phyloP scores from a whole-genome alignment of 2,888 invertebrate species.

The Mylabris sibirica region DNA sequence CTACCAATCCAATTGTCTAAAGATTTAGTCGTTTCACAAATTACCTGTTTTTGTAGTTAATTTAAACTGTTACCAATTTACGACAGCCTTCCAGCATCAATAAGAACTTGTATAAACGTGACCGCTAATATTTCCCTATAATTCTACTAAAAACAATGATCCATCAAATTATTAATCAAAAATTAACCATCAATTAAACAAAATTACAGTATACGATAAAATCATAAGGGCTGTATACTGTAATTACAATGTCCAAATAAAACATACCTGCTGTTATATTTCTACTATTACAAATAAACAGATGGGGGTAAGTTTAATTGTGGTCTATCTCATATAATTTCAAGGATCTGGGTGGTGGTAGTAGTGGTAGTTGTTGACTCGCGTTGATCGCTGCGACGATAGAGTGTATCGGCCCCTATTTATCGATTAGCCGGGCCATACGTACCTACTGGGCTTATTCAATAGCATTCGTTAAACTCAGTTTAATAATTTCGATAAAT shows the following conservation, averaged over 20 bases:
- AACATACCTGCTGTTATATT: constrained; percentile 6
- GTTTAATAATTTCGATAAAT: constrained; percentile 58
- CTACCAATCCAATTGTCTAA: constrained; percentile 55
- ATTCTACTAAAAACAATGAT: neutral
- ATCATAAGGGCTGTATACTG: constrained; percentile 17
- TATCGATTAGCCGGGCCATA: constrained; percentile 57
- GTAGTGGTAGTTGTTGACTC: constrained; percentile 11
- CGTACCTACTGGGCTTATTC: constrained; percentile 56
- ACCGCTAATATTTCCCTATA: constrained; percentile 29
- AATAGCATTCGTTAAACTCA: constrained; percentile 61
- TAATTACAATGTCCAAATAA: constrained; percentile 12
- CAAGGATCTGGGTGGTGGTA: constrained; percentile 24
- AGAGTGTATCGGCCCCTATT: constrained; percentile 45
- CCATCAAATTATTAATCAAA: constrained; percentile 11
- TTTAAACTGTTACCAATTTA: constrained; percentile 52
- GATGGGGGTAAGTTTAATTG: constrained; percentile 16
- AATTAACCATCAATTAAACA: constrained; percentile 16
- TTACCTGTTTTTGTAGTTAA: constrained; percentile 56
- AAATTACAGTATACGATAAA: constrained; percentile 15
- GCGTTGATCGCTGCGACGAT: constrained; percentile 19
- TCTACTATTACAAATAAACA: constrained; percentile 14
- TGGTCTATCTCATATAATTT: constrained; percentile 18
- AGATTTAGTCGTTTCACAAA: constrained; percentile 56
- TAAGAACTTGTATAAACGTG: constrained; percentile 46
- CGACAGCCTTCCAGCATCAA: constrained; percentile 42